Conservation (phyloP, 2,113 vertebrate species). For the Sebastes fasciatus region DNA sequence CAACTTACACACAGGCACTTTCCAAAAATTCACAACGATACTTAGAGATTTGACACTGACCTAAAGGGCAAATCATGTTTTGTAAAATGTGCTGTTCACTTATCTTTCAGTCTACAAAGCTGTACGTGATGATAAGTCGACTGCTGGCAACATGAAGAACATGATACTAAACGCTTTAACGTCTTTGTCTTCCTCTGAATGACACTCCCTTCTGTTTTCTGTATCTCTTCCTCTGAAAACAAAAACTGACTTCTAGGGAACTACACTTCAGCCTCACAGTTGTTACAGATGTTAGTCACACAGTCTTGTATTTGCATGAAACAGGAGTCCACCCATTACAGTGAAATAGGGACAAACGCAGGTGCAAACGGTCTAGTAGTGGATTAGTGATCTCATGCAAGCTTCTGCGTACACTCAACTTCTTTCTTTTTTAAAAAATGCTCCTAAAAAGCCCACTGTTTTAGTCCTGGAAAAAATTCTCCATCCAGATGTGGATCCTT, state of each 20-base stretch:
- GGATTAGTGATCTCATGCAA: not conserved
- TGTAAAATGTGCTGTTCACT: not conserved
- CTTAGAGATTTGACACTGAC: not conserved
- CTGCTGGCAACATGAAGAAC: not conserved
- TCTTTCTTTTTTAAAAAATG: conserved; percentile 10
- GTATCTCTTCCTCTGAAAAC: not conserved
- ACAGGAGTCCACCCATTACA: not conserved
- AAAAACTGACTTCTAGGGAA: not conserved
- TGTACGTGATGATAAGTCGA: conserved; percentile 15
- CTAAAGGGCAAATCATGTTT: not conserved
- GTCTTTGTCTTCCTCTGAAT: not conserved
- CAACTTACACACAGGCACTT: not conserved
- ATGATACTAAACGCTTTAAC: not conserved
- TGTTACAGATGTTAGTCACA: not conserved
- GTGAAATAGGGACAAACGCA: not conserved
- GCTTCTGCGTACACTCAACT: not conserved
- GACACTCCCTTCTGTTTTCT: not conserved
- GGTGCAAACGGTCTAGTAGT: not conserved
- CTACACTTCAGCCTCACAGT: not conserved
- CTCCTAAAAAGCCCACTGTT: not conserved
- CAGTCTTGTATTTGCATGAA: not conserved
- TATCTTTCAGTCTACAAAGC: not conserved
- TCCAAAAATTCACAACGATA: not conserved
- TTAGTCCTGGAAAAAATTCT: conserved; percentile 27
- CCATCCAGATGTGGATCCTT: conserved; percentile 36